A percentile compares a stretch with the other conserved stretches of the same genome.
These are phyloP conservation scores for Dryocosmus kuriphilus DNA, from an alignment of 2,888 invertebrate genomes.

Conservation along the genomic window DNA sequence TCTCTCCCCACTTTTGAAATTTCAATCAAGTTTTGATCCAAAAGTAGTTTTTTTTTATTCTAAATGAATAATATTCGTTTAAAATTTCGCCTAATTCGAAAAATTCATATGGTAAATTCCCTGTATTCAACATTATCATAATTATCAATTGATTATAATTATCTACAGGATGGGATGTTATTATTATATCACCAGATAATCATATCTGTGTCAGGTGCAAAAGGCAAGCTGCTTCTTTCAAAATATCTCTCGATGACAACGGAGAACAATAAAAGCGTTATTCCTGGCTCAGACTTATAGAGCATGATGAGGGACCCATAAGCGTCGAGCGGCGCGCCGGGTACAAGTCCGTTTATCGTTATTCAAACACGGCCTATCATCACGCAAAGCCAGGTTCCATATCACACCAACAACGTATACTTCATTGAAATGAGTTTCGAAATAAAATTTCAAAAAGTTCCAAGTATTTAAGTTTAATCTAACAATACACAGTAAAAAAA, in stretches of 20 bases:
- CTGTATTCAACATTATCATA: background rate
- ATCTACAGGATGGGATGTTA: background rate
- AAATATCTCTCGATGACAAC: background rate
- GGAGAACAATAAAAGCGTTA: constrained; percentile 22
- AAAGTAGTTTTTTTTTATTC: too few species aligned
- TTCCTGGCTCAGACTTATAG: background rate
- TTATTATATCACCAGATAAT: background rate
- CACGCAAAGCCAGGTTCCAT: constrained; percentile 45
- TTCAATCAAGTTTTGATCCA: too few species aligned
- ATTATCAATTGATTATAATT: background rate
- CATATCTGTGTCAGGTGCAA: constrained; percentile 19
- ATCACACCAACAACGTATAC: background rate
- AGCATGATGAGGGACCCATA: constrained; percentile 46
- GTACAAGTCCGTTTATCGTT: constrained; percentile 72
- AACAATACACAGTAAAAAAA: too few species aligned
- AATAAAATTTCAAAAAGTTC: background rate
- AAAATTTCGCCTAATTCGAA: too few species aligned
- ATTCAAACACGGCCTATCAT: constrained; percentile 72
- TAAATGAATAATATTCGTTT: too few species aligned
- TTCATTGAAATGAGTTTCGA: background rate
- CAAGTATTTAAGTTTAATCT: too few species aligned
- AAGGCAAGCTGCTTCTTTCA: background rate
- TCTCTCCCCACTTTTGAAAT: too few species aligned
- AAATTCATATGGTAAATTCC: too few species aligned
- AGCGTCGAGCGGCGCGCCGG: constrained; percentile 69